Conservation (phyloP, 2,888 invertebrate genomes). For the Drosophila pseudotalamancana region DNA sequence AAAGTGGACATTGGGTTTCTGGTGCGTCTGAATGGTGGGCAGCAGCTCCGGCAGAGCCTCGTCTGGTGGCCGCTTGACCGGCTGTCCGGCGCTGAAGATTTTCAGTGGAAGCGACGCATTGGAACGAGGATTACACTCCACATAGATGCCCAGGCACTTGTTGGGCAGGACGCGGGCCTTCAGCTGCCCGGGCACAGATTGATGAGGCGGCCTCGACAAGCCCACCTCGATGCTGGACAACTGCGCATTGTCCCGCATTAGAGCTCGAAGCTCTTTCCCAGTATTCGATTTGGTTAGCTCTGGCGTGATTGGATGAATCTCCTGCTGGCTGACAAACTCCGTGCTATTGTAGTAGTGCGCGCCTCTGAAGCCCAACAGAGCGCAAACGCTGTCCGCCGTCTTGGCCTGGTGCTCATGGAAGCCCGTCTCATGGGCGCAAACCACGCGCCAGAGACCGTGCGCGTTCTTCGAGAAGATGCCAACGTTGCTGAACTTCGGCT, state of each 20-base stretch:
- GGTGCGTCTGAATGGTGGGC: constrained; percentile 64
- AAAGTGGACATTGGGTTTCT: constrained; percentile 73
- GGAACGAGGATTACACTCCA: constrained; percentile 79
- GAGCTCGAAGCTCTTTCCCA: constrained; percentile 31
- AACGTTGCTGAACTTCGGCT: constrained; percentile 86
- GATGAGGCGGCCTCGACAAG: constrained; percentile 7
- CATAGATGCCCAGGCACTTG: constrained; percentile 78
- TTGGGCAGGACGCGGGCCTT: constrained; percentile 51
- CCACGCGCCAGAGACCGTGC: constrained; percentile 88
- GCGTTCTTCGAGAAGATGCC: constrained; percentile 88
- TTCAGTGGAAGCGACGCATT: constrained; percentile 75
- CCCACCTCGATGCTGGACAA: constrained; percentile 47
- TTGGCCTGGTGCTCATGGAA: constrained; percentile 67
- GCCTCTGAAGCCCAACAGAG: constrained; percentile 87
- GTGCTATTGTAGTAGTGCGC: constrained; percentile 77
- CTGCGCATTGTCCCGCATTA: constrained; percentile 67
- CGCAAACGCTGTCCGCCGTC: constrained; percentile 87
- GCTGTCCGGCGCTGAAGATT: constrained; percentile 74
- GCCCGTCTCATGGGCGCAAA: constrained; percentile 86
- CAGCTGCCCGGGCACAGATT: constrained; percentile 31
- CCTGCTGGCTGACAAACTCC: constrained; percentile 43
- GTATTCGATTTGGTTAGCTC: constrained; percentile 52
- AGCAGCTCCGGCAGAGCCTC: constrained; percentile 45
- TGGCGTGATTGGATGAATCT: constrained; percentile 71
- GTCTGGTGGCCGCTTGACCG: constrained; percentile 29